These are phyloP conservation scores for Drosophila subsilvestris DNA, from an alignment of 2,888 invertebrate species.

Conservation along the genomic window DNA sequence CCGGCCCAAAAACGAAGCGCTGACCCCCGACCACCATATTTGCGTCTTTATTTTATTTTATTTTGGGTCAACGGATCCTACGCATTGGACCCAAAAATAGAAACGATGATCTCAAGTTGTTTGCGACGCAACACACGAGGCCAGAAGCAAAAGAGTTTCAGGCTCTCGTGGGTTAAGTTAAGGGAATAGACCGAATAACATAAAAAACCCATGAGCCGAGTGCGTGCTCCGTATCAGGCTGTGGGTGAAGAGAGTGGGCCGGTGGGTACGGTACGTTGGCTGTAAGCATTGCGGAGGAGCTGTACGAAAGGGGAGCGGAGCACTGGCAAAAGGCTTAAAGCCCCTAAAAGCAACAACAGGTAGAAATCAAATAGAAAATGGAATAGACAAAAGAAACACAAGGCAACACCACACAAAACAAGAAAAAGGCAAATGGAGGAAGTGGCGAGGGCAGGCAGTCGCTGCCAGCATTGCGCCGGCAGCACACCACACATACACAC, in stretches of 20 bases:
- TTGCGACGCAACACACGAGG: slow-evolving; percentile 51
- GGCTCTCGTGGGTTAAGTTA: slow-evolving; percentile 40
- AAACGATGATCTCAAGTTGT: slow-evolving; percentile 70
- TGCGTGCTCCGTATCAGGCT: slow-evolving; percentile 52
- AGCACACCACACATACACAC: slow-evolving; percentile 44
- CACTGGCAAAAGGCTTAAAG: slow-evolving; percentile 61
- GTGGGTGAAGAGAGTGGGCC: slow-evolving; percentile 12
- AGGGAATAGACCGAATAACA: slow-evolving; percentile 16
- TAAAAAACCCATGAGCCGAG: slow-evolving; percentile 41
- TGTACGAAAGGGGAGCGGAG: slow-evolving; percentile 68
- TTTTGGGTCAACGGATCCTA: slow-evolving; percentile 70
- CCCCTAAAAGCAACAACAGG: slow-evolving; percentile 68
- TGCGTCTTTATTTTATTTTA: slow-evolving; percentile 15
- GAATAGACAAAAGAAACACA: slow-evolving; percentile 70
- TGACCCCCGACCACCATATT: slow-evolving; percentile 18
- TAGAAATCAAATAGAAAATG: slow-evolving; percentile 78
- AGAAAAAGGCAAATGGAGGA: slow-evolving; percentile 72
- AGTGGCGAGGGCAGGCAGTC: slow-evolving; percentile 53
- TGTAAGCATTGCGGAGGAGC: too few relatives aligned
- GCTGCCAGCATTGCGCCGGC: slow-evolving; percentile 29
- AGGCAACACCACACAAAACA: slow-evolving; percentile 44
- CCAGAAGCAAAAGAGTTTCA: slow-evolving; percentile 66
- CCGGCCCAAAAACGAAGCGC: slow-evolving; percentile 39
- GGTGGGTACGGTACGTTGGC: too few relatives aligned
- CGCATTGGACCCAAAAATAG: slow-evolving; percentile 69